Conservation (phyloP, 2,888 invertebrate genomes). For the Onthophagus sagittarius region DNA sequence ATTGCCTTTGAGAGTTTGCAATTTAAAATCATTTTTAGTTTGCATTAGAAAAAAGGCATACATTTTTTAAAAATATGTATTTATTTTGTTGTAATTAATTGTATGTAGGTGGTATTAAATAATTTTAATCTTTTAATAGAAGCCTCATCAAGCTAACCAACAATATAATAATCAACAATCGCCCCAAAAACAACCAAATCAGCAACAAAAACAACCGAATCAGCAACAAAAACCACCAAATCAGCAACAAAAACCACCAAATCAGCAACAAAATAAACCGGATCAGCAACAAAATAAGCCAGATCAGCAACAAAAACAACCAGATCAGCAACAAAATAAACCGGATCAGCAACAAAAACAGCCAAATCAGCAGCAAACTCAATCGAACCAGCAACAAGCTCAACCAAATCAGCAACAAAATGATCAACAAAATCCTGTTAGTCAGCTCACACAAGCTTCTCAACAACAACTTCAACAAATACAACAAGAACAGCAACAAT, state of each 20-base stretch:
- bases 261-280: slow-evolving; percentile 24
- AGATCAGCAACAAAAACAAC: slow-evolving; percentile 21
- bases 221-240: slow-evolving; percentile 7
- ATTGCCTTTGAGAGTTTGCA: slow-evolving; percentile 29
- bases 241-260: no score
- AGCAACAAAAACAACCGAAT: no score
- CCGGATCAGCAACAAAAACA: background rate
- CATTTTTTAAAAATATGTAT: slow-evolving; percentile 17
- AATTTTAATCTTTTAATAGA: slow-evolving; percentile 6
- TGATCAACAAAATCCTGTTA: no score
- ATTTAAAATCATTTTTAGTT: slow-evolving; percentile 9
- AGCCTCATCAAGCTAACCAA: slow-evolving; percentile 25
- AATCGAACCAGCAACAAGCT: background rate
- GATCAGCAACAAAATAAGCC: background rate
- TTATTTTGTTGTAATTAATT: background rate
- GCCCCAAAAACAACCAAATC: slow-evolving; percentile 7
- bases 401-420: slow-evolving; percentile 2
- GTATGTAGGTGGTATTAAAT: no score
- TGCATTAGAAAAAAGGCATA: slow-evolving; percentile 27
- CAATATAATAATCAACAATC: slow-evolving; percentile 25
- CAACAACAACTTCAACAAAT: no score
- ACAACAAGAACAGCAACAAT: no score
- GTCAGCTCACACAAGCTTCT: no score
- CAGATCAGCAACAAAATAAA: slow-evolving; percentile 24
- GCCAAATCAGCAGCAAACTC: slow-evolving; percentile 1